Evolutionary conservation across 37 sponge, comb jelly and placozoan species (phyloP).

Genomic region (Beroe forskalii): DNA sequence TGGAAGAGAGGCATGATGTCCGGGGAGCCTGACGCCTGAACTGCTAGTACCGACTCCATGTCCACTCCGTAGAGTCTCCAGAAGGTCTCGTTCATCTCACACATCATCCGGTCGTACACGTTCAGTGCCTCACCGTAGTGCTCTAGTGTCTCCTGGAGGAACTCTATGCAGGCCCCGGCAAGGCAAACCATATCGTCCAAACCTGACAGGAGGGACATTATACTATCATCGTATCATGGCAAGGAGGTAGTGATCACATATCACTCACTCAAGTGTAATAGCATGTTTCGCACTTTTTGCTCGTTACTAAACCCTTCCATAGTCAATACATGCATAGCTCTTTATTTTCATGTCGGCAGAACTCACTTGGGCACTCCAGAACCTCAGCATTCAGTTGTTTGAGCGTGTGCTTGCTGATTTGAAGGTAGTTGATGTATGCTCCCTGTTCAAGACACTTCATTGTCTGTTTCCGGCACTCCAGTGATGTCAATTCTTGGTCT

Average conservation of each 20-base stretch:
- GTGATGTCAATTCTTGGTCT: constrained; percentile 18
- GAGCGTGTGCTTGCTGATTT: constrained; percentile 37
- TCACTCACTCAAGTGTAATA: too few relatives aligned
- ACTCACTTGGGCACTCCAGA: background rate
- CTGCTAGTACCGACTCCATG: constrained; percentile 9
- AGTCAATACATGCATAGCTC: too few relatives aligned
- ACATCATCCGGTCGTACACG: constrained; percentile 51
- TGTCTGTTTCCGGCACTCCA: constrained; percentile 24
- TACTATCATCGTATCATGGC: too few relatives aligned
- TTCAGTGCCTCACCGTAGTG: constrained; percentile 15
- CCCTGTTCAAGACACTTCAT: constrained; percentile 43
- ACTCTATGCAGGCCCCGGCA: constrained; percentile 36
- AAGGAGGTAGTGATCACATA: too few relatives aligned
- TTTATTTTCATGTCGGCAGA: background rate
- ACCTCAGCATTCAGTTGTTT: background rate
- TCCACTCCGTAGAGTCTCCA: constrained; percentile 40
- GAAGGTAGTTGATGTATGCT: constrained; percentile 41
- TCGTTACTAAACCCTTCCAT: too few relatives aligned
- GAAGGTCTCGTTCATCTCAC: constrained; percentile 18
- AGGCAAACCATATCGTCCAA: constrained; percentile 3
- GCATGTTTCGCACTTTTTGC: too few relatives aligned
- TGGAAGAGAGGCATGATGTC: background rate
- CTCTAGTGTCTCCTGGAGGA: constrained; percentile 28
- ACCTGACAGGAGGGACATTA: too few relatives aligned
- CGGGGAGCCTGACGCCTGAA: background rate